These are phyloP conservation scores for Mycetomoellerius zeteki DNA, from an alignment of 1,140 invertebrate genomes.

Conservation along the genomic window DNA sequence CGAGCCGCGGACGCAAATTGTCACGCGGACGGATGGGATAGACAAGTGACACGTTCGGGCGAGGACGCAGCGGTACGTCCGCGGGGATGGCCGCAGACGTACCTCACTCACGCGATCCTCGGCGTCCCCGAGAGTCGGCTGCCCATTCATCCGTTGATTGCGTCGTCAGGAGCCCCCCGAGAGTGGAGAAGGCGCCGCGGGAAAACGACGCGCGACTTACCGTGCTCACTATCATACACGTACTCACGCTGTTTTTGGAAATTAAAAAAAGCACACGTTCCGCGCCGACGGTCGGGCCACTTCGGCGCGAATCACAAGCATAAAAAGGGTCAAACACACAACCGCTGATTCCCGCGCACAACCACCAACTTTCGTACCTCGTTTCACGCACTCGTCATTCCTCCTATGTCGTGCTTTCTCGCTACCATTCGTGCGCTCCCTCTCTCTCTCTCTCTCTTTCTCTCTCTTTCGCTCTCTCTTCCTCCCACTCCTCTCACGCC, in stretches of 20 bases:
- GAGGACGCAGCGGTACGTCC: neutral
- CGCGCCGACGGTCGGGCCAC: conserved; percentile 72
- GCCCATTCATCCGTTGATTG: conserved; percentile 59
- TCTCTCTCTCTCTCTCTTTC: conserved; percentile 42
- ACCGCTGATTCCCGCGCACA: conserved; percentile 82
- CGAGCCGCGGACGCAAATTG: conserved; percentile 26
- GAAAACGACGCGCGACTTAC: conserved; percentile 74
- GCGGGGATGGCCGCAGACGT: no score
- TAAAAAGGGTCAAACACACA: conserved; percentile 79
- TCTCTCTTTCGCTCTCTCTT: conserved; percentile 51
- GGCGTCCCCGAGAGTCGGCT: conserved; percentile 30
- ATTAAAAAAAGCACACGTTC: conserved; percentile 78
- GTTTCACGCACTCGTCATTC: conserved; percentile 76
- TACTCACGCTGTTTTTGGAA: conserved; percentile 66
- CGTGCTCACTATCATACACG: conserved; percentile 73
- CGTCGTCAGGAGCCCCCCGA: conserved; percentile 72
- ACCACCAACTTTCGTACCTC: conserved; percentile 80
- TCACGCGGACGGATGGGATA: conserved; percentile 10
- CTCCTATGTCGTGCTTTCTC: conserved; percentile 44
- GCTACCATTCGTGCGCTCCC: conserved; percentile 44
- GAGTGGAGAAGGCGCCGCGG: conserved; percentile 48
- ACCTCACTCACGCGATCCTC: neutral
- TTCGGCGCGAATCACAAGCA: conserved; percentile 76
- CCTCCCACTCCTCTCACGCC: conserved; percentile 54
- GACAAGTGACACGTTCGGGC: neutral